A percentile compares a stretch with the other conserved stretches of the same genome.
phyloP scores from a whole-genome alignment of 2,888 invertebrate species.

The Orthosia incerta region DNA sequence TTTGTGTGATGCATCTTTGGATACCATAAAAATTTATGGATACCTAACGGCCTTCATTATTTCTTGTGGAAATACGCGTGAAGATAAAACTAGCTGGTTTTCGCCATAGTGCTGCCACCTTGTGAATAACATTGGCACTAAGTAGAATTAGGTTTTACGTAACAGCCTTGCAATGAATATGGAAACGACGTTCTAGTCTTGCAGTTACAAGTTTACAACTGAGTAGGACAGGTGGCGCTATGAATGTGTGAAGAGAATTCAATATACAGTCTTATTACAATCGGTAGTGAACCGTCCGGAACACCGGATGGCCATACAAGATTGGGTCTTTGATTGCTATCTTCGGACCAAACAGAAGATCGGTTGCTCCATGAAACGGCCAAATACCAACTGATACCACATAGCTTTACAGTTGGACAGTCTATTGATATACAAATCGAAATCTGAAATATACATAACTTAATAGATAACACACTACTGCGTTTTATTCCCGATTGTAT shows the following conservation, averaged over 20 bases:
- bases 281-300: not conserved
- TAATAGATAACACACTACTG: not conserved
- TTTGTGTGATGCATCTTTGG: not conserved
- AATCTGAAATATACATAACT: not conserved
- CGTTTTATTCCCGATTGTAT: not conserved
- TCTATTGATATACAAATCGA: not conserved
- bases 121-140: constrained; percentile 1
- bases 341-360: not conserved
- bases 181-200: not conserved
- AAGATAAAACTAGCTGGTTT: not conserved
- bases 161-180: constrained; percentile 7
- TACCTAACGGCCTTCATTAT: no score
- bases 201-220: constrained; percentile 4
- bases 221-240: constrained; percentile 26
- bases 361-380: not conserved
- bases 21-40: not conserved
- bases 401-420: not conserved
- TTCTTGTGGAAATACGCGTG: not conserved
- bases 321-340: not conserved
- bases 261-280: not conserved
- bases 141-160: not conserved
- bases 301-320: not conserved
- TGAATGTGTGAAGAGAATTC: no score
- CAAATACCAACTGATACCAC: not conserved
- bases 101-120: constrained; percentile 36